Evolutionary conservation across 1,140 invertebrate species (phyloP), one percentile per base, ranked within the genome.

Genomic region (Ceratina calcarata): DNA sequence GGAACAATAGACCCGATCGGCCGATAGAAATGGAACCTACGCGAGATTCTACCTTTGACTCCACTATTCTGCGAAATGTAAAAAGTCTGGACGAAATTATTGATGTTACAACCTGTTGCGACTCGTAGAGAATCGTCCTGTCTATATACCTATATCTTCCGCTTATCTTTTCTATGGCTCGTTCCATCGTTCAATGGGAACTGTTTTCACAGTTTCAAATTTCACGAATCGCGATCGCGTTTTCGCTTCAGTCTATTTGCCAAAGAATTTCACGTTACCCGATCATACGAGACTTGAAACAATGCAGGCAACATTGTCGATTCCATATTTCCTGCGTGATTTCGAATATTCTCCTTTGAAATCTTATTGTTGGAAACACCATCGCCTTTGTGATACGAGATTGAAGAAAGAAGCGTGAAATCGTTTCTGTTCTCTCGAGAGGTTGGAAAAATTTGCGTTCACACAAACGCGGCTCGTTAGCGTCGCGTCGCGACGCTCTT

Each of bases 381-480:
- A 6, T n/a, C n/a, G 32, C 8, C 37, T 10, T 45, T 6, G 37
- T 49, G 32, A 32, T 27, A 16, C 16, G 0, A 64, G 22, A 66
- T 22, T 22, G n/a, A 16, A 49, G 66, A n/a, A 68, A 51, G 37
- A n/a, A 49, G 15, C n/a, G 18, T 20, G 20, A 15, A 67, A 68
- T 22, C 3, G 15, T 0, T 1, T 12, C 12, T 2, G 16, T 45
- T 22, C 45, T 12, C 15, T 7, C 3, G 22, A 10, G 27, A 16
- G 67, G 13, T 13, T 27, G 67, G 18, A 81, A 84, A 81, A 81
- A 80, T 85, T 83, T 61, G 68, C 69, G 72, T 53, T 20, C 49
- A 53, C 45, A 60, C 65, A 85, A 85, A 77, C 69, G 84, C 24
- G 24, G 49, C 79, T 85, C 79, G 82, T 85, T 85, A 85, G 69